These are phyloP conservation scores for Epinephelus coioides DNA, from an alignment of 2,797 vertebrate genomes.

Conservation along the genomic window DNA sequence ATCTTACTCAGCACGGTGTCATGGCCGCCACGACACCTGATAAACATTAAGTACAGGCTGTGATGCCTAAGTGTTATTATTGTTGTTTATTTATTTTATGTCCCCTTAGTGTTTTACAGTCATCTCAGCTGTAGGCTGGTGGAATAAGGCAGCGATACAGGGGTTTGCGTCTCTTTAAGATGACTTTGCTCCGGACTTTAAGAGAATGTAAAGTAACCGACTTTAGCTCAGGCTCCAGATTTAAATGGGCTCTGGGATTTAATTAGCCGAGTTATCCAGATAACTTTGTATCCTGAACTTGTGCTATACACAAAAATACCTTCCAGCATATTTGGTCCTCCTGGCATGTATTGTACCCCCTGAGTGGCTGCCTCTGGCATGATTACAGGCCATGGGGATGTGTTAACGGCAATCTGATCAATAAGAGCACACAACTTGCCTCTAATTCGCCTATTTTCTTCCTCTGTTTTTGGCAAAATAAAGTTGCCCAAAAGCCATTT, in stretches of 20 bases:
- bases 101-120: constrained; percentile 70
- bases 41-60: constrained; percentile 90
- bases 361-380: constrained; percentile 85
- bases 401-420: constrained; percentile 76
- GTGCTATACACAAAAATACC: constrained; percentile 18
- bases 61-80: constrained; percentile 85
- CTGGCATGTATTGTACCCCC: constrained; percentile 38
- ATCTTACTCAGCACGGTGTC: constrained; percentile 91
- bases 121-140: constrained; percentile 59
- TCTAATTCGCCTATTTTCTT: constrained; percentile 69
- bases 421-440: constrained; percentile 66
- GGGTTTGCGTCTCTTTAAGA: constrained; percentile 17
- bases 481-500: constrained; percentile 1
- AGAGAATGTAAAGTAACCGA: neutral
- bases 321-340: constrained; percentile 35
- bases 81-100: constrained; percentile 79
- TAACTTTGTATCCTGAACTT: constrained; percentile 14
- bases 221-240: constrained; percentile 1
- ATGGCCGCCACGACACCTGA: constrained; percentile 85
- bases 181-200: constrained; percentile 41
- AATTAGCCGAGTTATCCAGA: constrained; percentile 16
- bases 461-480: constrained; percentile 16
- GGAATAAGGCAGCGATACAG: constrained; percentile 3
- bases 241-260: constrained; percentile 26
- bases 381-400: constrained; percentile 80